These are phyloP conservation scores for Tragulus kanchil DNA, from an alignment of 2,113 vertebrate genomes.

Conservation along the genomic window DNA sequence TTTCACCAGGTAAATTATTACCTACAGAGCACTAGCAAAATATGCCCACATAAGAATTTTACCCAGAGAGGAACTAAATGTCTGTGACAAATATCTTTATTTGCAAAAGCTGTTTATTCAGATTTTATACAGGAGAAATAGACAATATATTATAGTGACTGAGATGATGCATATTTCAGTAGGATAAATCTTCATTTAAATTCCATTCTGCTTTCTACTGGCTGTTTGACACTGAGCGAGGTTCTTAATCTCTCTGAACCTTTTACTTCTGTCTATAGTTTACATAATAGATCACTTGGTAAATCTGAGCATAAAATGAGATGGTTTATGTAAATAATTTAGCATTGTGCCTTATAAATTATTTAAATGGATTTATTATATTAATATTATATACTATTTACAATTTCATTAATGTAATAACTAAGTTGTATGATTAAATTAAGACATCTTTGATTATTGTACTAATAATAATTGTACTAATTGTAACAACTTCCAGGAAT, in stretches of 20 bases:
- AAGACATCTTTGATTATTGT: not conserved
- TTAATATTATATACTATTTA: not conserved
- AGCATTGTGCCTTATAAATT: not conserved
- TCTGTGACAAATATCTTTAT: not conserved
- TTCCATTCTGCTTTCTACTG: not conserved
- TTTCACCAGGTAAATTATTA: not conserved
- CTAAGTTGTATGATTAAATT: not conserved
- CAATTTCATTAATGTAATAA: not conserved
- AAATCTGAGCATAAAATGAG: not conserved
- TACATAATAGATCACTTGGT: not conserved
- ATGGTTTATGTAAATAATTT: not conserved
- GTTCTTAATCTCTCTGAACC: not conserved
- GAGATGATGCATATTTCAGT: not conserved
- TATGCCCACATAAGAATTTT: not conserved
- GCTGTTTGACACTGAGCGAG: not conserved
- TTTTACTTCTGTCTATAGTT: not conserved
- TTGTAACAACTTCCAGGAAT: not conserved
- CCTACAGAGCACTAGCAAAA: not conserved
- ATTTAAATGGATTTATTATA: not conserved
- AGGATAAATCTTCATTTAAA: not conserved
- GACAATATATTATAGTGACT: not conserved
- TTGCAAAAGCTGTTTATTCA: not conserved
- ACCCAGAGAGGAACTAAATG: not conserved
- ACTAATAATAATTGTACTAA: not conserved
- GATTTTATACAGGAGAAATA: not conserved